These are phyloP conservation scores for Odocoileus hemionus DNA, from an alignment of 2,113 vertebrate genomes.

Conservation along the genomic window DNA sequence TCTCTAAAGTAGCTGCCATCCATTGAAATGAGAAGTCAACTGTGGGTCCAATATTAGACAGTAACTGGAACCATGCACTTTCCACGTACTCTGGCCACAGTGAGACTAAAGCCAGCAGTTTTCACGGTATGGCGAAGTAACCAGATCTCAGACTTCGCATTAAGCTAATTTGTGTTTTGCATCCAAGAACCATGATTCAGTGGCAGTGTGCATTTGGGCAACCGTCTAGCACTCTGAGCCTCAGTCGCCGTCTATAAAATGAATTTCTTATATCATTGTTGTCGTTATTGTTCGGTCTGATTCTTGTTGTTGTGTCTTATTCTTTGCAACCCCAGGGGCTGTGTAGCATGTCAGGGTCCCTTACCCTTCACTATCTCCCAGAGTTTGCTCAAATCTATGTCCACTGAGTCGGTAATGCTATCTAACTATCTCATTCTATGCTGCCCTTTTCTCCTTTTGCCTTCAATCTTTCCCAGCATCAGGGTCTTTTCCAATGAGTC, in stretches of 20 bases:
- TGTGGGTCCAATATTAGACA: no score
- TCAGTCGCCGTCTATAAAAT: neutral
- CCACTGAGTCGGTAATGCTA: neutral
- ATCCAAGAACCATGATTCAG: neutral
- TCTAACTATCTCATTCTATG: neutral
- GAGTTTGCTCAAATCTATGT: neutral
- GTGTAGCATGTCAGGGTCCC: neutral
- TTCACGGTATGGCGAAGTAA: fast-evolving
- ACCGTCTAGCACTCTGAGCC: neutral
- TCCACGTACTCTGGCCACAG: no score
- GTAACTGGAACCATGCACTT: neutral
- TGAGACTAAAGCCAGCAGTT: neutral
- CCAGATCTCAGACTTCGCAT: no score
- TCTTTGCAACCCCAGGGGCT: neutral
- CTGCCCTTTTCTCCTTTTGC: neutral
- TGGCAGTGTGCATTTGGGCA: neutral
- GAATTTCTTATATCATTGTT: neutral
- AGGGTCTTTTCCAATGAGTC: neutral
- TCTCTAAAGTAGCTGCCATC: neutral
- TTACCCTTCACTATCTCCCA: neutral
- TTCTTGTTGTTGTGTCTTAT: neutral
- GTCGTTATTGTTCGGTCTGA: neutral
- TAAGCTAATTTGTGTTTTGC: no score
- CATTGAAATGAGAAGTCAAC: neutral
- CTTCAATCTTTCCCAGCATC: neutral